A percentile compares a stretch with the other conserved stretches of the same genome.
Conservation (phyloP, 2,888 invertebrate species). For the Trimorus sp. region DNA sequence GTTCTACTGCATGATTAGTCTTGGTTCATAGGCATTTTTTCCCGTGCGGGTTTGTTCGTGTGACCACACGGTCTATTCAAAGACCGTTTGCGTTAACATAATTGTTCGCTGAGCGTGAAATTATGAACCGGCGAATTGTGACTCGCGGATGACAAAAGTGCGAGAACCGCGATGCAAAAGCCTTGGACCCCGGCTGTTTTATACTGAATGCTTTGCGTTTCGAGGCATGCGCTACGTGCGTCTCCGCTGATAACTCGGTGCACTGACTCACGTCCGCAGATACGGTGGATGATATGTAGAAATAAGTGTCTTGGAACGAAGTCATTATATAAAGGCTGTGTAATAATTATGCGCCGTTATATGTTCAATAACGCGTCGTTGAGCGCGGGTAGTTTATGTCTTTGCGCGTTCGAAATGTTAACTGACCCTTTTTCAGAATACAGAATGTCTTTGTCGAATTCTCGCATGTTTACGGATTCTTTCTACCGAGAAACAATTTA, state of each 20-base stretch:
- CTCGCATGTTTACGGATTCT: too few species aligned
- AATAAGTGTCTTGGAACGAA: slow-evolving; percentile 23
- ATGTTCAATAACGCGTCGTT: neutral
- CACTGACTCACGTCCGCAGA: slow-evolving; percentile 38
- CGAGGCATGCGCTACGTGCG: slow-evolving; percentile 58
- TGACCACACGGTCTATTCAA: too few species aligned
- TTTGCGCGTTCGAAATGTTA: too few species aligned
- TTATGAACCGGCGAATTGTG: too few species aligned
- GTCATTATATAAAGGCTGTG: neutral
- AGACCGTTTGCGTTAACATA: too few species aligned
- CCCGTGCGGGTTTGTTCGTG: too few species aligned
- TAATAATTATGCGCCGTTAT: neutral
- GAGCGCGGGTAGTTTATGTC: slow-evolving; percentile 1
- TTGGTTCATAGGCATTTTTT: too few species aligned
- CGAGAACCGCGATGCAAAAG: slow-evolving; percentile 35
- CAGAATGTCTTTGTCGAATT: too few species aligned
- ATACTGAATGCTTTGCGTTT: slow-evolving; percentile 59
- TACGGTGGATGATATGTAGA: slow-evolving; percentile 16
- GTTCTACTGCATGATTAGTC: too few species aligned
- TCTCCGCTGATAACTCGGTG: slow-evolving; percentile 51
- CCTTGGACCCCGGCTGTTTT: slow-evolving; percentile 56
- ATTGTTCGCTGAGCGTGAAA: too few species aligned
- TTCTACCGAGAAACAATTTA: too few species aligned
- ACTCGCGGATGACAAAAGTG: slow-evolving; percentile 21
- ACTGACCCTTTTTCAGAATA: neutral